Base-by-base conservation (phyloP, 2,113 vertebrate genomes). In the Neolamprologus toae region DNA sequence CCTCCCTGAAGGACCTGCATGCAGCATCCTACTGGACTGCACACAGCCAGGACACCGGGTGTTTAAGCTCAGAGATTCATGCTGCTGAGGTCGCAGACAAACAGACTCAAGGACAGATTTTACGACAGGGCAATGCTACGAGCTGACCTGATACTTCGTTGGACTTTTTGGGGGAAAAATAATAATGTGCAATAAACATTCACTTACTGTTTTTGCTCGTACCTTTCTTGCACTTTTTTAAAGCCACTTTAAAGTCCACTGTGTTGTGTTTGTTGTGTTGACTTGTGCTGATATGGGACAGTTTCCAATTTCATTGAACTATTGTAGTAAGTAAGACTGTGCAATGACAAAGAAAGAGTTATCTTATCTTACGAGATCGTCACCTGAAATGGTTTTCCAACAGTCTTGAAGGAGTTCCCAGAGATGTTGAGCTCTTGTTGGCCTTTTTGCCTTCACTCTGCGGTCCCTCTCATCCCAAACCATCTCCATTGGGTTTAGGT, bases 381-480 rank as follows among this genome's bases (percentile, higher is more conserved):
- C 28, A 59, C 8, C 26, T 59, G 55, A 59, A 59, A 31, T 59
- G 26, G 3, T 3, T 59, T 59, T 59, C 55, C 26, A 31, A 9
- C 13, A 31, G 55, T 1, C 3, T 31, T 31, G 54, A 57, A 57
- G 54, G 23, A 57, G 12, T 26, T 57, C 21, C 11, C 54, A 57
- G 54, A 57, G 13, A 57, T 57, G 23, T 3, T 55, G 21, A 23
- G 21, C 21, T 4, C 53, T 4, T 23, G 53, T 55, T 23, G 11
- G 21, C 11, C 6, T 12, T 28, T 57, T 57, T 14, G 23, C 54
- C 23, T 26, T 57, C 23, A 1, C 53, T 55, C 53, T 23, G 53
- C 0, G 6, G 0, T 57, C 7, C 12, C 0, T 57, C 23, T 57
- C 54, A 57, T 0, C 4, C 12, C 23, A 26, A 26, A 57, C 54